Evolutionary conservation across 1,140 invertebrate genomes (phyloP).

Genomic region (Reticulitermes speratus): DNA sequence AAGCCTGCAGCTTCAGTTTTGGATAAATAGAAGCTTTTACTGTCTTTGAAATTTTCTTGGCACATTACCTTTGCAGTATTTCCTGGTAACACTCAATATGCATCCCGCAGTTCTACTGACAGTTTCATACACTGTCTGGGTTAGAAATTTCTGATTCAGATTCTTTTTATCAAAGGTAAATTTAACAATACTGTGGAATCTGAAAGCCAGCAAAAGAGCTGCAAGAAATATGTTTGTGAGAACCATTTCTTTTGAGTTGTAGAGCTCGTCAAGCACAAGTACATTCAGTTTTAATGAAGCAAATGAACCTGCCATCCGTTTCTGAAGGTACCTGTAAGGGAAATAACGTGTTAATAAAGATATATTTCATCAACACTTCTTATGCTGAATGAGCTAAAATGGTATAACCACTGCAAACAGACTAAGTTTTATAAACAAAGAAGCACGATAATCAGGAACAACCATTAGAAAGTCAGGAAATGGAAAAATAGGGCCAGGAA

Average conservation of each 20-base stretch:
- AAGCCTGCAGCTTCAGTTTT: too few species aligned
- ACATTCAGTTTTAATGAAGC: not conserved
- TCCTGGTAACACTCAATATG: not conserved
- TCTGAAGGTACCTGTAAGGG: not conserved
- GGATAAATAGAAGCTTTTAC: too few species aligned
- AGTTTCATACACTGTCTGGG: not conserved
- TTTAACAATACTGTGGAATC: conserved; percentile 4
- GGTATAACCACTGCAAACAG: too few species aligned
- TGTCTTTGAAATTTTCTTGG: too few species aligned
- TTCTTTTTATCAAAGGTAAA: not conserved
- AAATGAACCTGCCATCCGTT: not conserved
- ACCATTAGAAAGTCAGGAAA: too few species aligned
- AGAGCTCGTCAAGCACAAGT: not conserved
- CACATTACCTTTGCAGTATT: not conserved
- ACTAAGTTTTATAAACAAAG: too few species aligned
- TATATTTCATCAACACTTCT: too few species aligned
- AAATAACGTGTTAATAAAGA: too few species aligned
- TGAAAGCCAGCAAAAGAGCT: not conserved
- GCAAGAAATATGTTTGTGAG: not conserved
- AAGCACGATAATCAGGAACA: too few species aligned
- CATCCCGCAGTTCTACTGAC: not conserved
- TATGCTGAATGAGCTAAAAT: too few species aligned
- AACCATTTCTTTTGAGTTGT: not conserved
- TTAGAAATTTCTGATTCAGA: not conserved
- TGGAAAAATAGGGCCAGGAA: too few species aligned